Conservation (phyloP, 2,797 vertebrate species). For the Neosilurus mollespiculum region DNA sequence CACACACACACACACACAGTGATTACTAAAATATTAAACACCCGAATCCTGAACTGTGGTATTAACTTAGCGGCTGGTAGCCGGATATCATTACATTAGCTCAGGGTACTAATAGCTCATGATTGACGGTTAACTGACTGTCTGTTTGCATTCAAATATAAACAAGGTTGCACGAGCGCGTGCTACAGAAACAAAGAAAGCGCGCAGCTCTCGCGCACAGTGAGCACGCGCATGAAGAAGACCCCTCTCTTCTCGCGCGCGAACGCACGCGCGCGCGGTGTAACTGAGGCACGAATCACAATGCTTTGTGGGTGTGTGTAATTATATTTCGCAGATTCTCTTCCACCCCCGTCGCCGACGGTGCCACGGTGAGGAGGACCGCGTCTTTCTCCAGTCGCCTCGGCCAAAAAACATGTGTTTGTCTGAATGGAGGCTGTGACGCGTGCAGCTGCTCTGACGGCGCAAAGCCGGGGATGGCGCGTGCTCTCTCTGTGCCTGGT, state of each 20-base stretch:
- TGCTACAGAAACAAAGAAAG: constrained; percentile 45
- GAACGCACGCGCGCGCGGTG: not conserved
- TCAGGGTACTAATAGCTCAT: not conserved
- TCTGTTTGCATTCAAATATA: not conserved
- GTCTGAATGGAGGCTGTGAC: constrained; percentile 69
- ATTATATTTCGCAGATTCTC: not conserved
- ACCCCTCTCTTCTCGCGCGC: not conserved
- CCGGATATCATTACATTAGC: not conserved
- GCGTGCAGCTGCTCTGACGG: constrained; percentile 62
- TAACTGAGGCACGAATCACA: not conserved
- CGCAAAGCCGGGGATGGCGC: constrained; percentile 47
- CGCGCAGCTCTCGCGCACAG: not conserved
- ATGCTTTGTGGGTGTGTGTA: not conserved
- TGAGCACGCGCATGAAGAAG: not conserved
- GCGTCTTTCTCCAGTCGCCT: constrained; percentile 1
- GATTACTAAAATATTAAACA: not conserved
- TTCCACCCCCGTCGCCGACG: not conserved
- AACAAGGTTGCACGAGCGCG: not conserved
- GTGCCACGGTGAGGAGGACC: not conserved
- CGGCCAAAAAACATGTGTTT: constrained; percentile 68
- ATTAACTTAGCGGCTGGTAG: not conserved
- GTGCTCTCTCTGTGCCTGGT: constrained; percentile 63
- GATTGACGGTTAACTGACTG: not conserved
- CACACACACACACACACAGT: no score
- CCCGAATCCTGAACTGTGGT: not conserved